A percentile compares a stretch with the other conserved stretches of the same genome.
These are phyloP conservation scores for Astreopora myriophthalma DNA, from an alignment of 64 coral and sea anemone species.

Conservation along the genomic window DNA sequence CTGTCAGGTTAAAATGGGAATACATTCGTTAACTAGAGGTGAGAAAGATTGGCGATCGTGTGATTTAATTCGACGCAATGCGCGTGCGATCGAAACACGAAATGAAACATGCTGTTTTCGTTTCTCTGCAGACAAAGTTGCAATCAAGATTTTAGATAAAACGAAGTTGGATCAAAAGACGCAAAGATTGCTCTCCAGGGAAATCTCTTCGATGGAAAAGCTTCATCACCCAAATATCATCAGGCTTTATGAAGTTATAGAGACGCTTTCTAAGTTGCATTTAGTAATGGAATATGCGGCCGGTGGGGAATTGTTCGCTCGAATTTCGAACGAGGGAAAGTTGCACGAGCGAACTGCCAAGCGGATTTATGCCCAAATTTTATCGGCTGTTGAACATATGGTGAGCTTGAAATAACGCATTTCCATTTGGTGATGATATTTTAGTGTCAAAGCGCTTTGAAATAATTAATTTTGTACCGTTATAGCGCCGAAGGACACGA, in stretches of 20 bases:
- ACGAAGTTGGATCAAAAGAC: conserved; percentile 98
- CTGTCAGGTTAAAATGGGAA: conserved; percentile 98
- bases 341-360: conserved; percentile 80
- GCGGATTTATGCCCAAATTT: conserved; percentile 87
- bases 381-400: conserved; percentile 96
- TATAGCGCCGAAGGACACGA: neutral
- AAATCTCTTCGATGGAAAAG: conserved; percentile 99
- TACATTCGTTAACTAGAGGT: conserved; percentile 97
- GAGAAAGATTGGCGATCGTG: neutral
- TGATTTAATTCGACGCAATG: neutral
- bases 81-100: neutral
- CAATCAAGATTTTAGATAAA: conserved; percentile 98
- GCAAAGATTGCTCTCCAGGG: conserved; percentile 88
- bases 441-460: neutral
- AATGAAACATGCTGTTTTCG: neutral
- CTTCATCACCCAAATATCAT: conserved; percentile 98
- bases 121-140: conserved; percentile 93
- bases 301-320: conserved; percentile 92
- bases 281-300: conserved; percentile 95
- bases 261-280: conserved; percentile 91
- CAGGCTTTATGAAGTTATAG: conserved; percentile 97
- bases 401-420: conserved; percentile 55
- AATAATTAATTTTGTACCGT: neutral
- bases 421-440: neutral
- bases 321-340: conserved; percentile 98